A percentile compares a stretch with the other conserved stretches of the same genome.
Conservation (phyloP, 1,140 invertebrate genomes). For the Melipona quadrifasciata region DNA sequence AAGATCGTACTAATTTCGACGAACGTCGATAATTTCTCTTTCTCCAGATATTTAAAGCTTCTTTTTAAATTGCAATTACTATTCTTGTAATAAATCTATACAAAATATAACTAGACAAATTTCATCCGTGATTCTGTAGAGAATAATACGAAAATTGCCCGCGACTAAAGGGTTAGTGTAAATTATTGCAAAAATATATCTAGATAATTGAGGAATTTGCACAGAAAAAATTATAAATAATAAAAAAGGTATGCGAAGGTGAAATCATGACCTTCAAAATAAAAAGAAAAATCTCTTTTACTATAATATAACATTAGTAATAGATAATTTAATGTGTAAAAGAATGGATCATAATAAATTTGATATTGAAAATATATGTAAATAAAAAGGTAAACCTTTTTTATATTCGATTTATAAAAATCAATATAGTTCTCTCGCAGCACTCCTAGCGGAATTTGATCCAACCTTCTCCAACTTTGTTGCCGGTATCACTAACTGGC, state of each 20-base stretch:
- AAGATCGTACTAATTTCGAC: no score
- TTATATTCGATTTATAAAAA: neutral
- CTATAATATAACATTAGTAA: fast-evolving
- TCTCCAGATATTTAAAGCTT: no score
- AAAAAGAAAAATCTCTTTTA: no score
- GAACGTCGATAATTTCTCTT: no score
- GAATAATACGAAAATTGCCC: no score
- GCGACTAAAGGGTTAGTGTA: neutral
- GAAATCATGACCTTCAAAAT: neutral
- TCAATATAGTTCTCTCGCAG: neutral
- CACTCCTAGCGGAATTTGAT: neutral
- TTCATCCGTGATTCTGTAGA: no score
- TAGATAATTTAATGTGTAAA: neutral
- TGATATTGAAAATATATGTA: no score
- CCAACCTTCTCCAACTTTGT: neutral
- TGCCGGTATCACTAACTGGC: constrained; percentile 1
- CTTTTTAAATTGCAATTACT: no score
- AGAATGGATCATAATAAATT: neutral
- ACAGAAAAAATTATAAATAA: neutral
- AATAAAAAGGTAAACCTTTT: neutral
- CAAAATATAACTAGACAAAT: no score
- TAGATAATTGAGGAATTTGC: fast-evolving
- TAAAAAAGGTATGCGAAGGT: no score
- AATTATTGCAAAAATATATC: neutral
- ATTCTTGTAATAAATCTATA: no score